Percentiles rank a stretch among this genome's conserved stretches.
These are phyloP conservation scores for Dryococelus australis DNA, from an alignment of 2,888 invertebrate genomes.

Conservation along the genomic window DNA sequence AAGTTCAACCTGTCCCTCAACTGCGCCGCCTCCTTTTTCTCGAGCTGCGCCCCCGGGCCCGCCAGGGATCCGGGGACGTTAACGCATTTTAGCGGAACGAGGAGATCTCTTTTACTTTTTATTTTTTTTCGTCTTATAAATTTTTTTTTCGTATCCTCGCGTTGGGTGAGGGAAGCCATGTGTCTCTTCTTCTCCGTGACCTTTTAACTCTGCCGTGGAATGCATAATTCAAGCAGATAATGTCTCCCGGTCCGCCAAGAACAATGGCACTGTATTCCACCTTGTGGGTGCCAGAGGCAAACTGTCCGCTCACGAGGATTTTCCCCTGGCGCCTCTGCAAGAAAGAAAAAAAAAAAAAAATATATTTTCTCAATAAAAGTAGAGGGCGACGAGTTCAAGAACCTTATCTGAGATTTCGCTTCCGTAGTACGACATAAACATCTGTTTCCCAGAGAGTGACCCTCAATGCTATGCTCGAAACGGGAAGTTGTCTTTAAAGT, in stretches of 20 bases:
- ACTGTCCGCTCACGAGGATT: not conserved
- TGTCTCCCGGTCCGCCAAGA: not conserved
- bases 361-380: not conserved
- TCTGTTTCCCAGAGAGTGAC: not conserved
- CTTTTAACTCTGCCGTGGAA: conserved; percentile 16
- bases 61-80: not conserved
- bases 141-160: not conserved
- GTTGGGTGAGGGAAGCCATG: not conserved
- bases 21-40: not conserved
- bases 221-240: conserved; percentile 5
- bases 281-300: not conserved
- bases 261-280: not conserved
- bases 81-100: not conserved
- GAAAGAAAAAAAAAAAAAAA: not conserved
- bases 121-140: not conserved
- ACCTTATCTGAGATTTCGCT: not conserved
- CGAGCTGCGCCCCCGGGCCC: not conserved
- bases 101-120: not conserved
- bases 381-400: not conserved
- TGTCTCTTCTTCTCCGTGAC: not conserved
- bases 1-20: not conserved
- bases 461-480: too few species aligned
- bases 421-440: not conserved
- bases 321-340: not conserved
- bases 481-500: too few species aligned